These are phyloP conservation scores for Melanotaenia duboulayi DNA, from an alignment of 2,113 vertebrate genomes.

Conservation along the genomic window DNA sequence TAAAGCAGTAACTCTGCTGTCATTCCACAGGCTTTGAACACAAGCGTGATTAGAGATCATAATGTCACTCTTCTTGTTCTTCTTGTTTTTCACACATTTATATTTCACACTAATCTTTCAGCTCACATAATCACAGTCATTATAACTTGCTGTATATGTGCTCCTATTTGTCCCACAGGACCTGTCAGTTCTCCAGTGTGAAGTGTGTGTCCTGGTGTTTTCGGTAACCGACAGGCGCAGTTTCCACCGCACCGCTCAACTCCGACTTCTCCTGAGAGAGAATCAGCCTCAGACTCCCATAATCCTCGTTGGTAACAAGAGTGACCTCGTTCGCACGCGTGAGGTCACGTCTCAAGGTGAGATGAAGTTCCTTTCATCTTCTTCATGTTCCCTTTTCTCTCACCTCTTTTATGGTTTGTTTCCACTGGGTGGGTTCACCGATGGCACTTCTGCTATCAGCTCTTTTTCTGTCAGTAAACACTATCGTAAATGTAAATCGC, in stretches of 20 bases:
- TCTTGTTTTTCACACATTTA: background rate
- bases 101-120: too few relatives aligned
- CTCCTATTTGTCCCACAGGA: slow-evolving; percentile 72
- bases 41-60: background rate
- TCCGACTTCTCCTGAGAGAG: slow-evolving; percentile 86
- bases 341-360: slow-evolving; percentile 88
- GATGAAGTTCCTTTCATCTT: background rate
- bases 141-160: background rate
- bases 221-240: slow-evolving; percentile 90
- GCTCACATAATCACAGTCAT: too few relatives aligned
- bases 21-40: slow-evolving; percentile 3
- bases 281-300: slow-evolving; percentile 89
- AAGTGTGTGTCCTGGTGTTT: slow-evolving; percentile 90
- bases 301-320: slow-evolving; percentile 92
- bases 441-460: slow-evolving; percentile 33
- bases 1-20: slow-evolving; percentile 3
- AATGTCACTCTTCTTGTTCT: too few relatives aligned
- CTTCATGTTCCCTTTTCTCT: background rate
- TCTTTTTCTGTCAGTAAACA: slow-evolving; percentile 44
- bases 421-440: background rate
- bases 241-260: slow-evolving; percentile 88
- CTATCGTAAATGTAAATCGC: slow-evolving; percentile 28
- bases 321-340: slow-evolving; percentile 88
- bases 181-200: slow-evolving; percentile 86
- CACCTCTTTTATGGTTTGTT: background rate